Percentiles rank a stretch among this genome's conserved stretches.
Conservation (phyloP, 2,797 vertebrate species). For the Scyliorhinus canicula region DNA sequence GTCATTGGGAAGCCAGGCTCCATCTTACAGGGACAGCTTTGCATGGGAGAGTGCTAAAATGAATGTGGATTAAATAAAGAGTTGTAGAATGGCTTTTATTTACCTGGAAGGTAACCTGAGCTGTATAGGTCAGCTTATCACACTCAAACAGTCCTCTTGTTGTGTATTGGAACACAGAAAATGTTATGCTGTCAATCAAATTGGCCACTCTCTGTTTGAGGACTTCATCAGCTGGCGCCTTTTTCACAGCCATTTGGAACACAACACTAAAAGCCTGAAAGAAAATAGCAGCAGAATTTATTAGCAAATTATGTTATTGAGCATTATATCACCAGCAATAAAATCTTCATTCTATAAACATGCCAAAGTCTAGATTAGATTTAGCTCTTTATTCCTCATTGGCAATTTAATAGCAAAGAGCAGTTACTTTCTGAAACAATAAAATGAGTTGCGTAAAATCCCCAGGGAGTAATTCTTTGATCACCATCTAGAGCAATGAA, state of each 20-base stretch:
- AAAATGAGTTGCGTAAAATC: background rate
- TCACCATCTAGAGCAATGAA: background rate
- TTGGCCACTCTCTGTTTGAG: slow-evolving; percentile 68
- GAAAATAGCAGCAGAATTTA: slow-evolving; percentile 8
- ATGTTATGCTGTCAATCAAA: slow-evolving; percentile 86
- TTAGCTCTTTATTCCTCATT: background rate
- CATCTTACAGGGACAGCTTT: background rate
- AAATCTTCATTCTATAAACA: slow-evolving; percentile 7
- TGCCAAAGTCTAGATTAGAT: background rate
- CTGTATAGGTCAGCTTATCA: slow-evolving; percentile 73
- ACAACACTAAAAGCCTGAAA: slow-evolving; percentile 78
- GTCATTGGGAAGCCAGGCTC: background rate
- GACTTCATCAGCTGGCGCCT: slow-evolving; percentile 62
- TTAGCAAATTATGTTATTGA: slow-evolving; percentile 8
- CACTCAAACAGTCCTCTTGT: slow-evolving; percentile 85
- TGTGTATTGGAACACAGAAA: slow-evolving; percentile 83
- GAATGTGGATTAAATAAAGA: background rate
- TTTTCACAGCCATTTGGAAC: slow-evolving; percentile 82
- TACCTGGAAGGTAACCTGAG: slow-evolving; percentile 78
- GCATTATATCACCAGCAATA: background rate
- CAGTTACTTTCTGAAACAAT: background rate
- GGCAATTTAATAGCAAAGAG: slow-evolving; percentile 11
- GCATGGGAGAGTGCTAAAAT: background rate
- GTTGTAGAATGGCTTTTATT: background rate
- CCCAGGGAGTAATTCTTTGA: background rate